Evolutionary conservation across 2,888 invertebrate species (phyloP), one percentile per base, ranked within the genome.

Genomic region (Conchocele bisecta): DNA sequence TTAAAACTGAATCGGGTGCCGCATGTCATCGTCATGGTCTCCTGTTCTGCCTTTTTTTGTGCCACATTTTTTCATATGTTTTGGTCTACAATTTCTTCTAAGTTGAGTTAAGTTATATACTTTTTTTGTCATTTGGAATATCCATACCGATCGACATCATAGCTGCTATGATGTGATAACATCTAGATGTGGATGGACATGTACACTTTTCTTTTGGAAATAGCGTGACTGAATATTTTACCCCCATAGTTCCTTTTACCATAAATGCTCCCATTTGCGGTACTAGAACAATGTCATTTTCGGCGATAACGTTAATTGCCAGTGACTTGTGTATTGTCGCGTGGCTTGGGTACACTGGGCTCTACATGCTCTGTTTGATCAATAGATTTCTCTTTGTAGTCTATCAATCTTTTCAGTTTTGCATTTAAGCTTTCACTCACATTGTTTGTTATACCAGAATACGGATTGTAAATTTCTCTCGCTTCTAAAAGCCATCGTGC

Each of bases 391-490:
- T 73, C 67, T 41, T 56, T 65, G 20, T 64, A 59, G 17, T 68
- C 68, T 13, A 68, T 41, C 1, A 73, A 37, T 46, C 73, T 17
- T 59, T 73, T 68, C 2, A 73, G 15, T 46, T 53, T 64, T n/a
- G 63, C 53, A 60, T 73, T 73, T 13, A 59, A 22, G 37, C 63
- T 67, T 67, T 67, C 73, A 28, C 42, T 35, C 2, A 33, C 64
- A 64, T 73, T 73, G 24, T 73, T 73, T 41, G 73, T 73, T 13
- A 67, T 63, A 24, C 68, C 68, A 0, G 72, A 72, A 41, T 67
- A 72, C 2, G 42, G 57, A 28, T 57, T 57, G 26, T 57, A 57
- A 29, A 28, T 42, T n/a, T 57, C 57, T n/a, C 20, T 44, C 39
- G 41, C 29, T 28, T 57, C 57, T 26, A 57, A n/a, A 6, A 57